phyloP scores from a whole-genome alignment of 2,888 invertebrate genomes.

The Chorisops tibialis region DNA sequence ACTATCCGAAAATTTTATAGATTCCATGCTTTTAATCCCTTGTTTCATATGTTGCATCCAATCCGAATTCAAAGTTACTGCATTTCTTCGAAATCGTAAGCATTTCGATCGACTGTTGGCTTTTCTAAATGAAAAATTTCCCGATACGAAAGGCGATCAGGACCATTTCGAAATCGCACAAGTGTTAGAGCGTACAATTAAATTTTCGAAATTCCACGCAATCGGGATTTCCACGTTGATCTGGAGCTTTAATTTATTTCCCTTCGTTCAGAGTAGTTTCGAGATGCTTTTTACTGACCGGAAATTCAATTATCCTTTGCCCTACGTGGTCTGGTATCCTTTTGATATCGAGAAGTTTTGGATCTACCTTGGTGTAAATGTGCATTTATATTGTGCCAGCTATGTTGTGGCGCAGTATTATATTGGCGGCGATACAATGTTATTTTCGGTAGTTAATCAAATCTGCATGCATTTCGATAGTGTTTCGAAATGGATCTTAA shows the following conservation, averaged over 20 bases:
- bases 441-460: conserved; percentile 11
- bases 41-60: conserved; percentile 2
- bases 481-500: conserved; percentile 3
- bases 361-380: conserved; percentile 1
- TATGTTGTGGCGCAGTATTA: conserved; percentile 2
- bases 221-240: conserved; percentile 7
- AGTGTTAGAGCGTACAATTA: neutral
- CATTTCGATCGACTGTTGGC: neutral
- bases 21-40: neutral
- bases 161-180: neutral
- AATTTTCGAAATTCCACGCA: neutral
- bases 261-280: neutral
- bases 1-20: neutral
- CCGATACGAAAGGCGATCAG: neutral
- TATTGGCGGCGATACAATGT: conserved; percentile 3
- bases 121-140: conserved; percentile 3
- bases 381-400: neutral
- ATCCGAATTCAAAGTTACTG: conserved; percentile 8
- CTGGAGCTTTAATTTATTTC: conserved; percentile 18
- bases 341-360: neutral
- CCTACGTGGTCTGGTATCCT: conserved; percentile 7
- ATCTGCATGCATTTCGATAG: conserved; percentile 22
- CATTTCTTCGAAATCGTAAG: neutral
- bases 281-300: neutral
- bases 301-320: conserved; percentile 7